These are phyloP conservation scores for Linnaemya vulpina DNA, from an alignment of 2,888 invertebrate species.

Conservation along the genomic window DNA sequence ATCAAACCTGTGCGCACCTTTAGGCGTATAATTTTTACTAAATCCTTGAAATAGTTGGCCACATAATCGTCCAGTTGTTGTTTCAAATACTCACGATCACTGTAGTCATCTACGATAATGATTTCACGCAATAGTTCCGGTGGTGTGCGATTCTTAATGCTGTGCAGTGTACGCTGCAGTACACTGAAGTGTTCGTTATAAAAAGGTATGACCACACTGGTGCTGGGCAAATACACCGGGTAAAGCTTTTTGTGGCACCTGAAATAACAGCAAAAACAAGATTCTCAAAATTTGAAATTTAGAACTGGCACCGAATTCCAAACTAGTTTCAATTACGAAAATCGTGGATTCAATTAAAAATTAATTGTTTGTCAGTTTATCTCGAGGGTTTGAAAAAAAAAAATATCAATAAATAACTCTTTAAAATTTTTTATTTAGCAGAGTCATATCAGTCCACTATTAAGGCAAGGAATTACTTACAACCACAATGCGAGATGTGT, in stretches of 20 bases:
- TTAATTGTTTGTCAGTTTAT: too few species aligned
- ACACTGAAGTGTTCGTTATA: slow-evolving; percentile 96
- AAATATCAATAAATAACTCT: too few species aligned
- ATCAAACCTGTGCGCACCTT: slow-evolving; percentile 91
- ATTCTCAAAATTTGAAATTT: too few species aligned
- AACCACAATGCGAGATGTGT: too few species aligned
- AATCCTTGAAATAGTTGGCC: slow-evolving; percentile 85
- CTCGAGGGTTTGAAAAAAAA: too few species aligned
- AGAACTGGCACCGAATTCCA: too few species aligned
- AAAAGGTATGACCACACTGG: slow-evolving; percentile 94
- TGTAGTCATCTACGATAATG: slow-evolving; percentile 94
- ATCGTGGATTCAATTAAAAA: too few species aligned
- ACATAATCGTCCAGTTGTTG: slow-evolving; percentile 89
- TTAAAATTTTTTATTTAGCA: too few species aligned
- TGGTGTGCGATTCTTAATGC: slow-evolving; percentile 93
- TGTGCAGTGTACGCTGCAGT: slow-evolving; percentile 89
- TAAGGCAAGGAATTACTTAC: too few species aligned
- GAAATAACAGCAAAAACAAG: slow-evolving; percentile 23
- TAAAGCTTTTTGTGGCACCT: slow-evolving; percentile 75
- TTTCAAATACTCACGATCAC: slow-evolving; percentile 88
- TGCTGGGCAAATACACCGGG: slow-evolving; percentile 84
- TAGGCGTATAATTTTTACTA: slow-evolving; percentile 89
- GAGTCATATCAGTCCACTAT: too few species aligned
- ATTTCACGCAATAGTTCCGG: slow-evolving; percentile 90
- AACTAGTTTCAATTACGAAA: too few species aligned